Conservation (phyloP, 2,797 vertebrate species). For the Champsocephalus esox region DNA sequence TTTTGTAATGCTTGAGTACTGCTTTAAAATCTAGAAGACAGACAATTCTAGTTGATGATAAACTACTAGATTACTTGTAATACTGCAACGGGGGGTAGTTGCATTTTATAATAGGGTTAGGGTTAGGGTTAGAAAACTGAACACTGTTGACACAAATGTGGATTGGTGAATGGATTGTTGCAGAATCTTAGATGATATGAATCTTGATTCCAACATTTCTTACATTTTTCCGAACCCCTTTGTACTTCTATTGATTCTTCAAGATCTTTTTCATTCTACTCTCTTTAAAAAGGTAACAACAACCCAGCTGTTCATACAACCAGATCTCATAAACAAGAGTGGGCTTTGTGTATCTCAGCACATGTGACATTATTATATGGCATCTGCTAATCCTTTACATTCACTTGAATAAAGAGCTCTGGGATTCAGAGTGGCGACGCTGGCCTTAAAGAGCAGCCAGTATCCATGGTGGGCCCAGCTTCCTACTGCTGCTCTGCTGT, state of each 20-base stretch:
- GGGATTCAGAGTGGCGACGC: conserved; percentile 4
- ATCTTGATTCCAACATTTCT: too few relatives aligned
- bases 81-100: not conserved
- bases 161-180: too few relatives aligned
- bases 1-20: not conserved
- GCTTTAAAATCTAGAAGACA: not conserved
- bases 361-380: conserved; percentile 1
- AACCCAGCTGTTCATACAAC: not conserved
- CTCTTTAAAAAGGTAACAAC: not conserved
- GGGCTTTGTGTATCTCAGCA: not conserved
- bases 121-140: not conserved
- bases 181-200: too few relatives aligned
- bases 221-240: too few relatives aligned
- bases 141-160: not conserved
- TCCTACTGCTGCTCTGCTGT: conserved; percentile 55
- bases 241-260: too few relatives aligned
- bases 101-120: too few relatives aligned
- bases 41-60: not conserved
- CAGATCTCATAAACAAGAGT: conserved; percentile 5
- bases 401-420: conserved; percentile 29
- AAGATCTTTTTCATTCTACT: not conserved
- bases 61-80: not conserved
- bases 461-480: conserved; percentile 32
- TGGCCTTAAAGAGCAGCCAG: conserved; percentile 34
- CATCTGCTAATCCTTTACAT: conserved; percentile 34